phyloP scores from a whole-genome alignment of 2,888 invertebrate species.

The Trilocha varians region DNA sequence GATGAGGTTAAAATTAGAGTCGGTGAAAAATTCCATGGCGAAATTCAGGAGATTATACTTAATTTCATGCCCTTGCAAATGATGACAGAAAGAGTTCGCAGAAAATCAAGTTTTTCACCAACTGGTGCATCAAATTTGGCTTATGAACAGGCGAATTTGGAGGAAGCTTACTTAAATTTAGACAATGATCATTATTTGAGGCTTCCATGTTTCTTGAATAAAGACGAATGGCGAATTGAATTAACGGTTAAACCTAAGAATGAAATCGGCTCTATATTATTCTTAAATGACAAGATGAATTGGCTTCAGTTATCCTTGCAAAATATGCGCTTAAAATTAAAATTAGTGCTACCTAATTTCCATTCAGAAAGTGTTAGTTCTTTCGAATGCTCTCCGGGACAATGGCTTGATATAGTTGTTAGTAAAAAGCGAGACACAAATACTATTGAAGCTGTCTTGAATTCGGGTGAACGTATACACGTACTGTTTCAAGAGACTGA shows the following conservation, averaged over 20 bases:
- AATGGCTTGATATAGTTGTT: conserved; percentile 54
- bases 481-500: conserved; percentile 25
- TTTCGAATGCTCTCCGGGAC: conserved; percentile 39
- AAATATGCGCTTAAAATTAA: conserved; percentile 51
- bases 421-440: conserved; percentile 39
- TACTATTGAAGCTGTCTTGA: conserved; percentile 52
- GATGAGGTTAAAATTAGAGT: conserved; percentile 45
- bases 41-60: conserved; percentile 56
- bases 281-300: conserved; percentile 34
- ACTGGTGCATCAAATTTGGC: conserved; percentile 44
- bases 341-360: conserved; percentile 31
- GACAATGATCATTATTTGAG: conserved; percentile 46
- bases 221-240: conserved; percentile 48
- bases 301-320: conserved; percentile 48
- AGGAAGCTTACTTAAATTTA: conserved; percentile 48
- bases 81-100: conserved; percentile 24
- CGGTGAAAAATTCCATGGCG: conserved; percentile 59
- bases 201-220: conserved; percentile 46
- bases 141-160: conserved; percentile 45
- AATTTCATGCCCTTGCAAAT: conserved; percentile 57
- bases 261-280: conserved; percentile 47
- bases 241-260: conserved; percentile 47
- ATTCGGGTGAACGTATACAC: conserved; percentile 50
- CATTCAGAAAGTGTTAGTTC: conserved; percentile 45
- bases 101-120: conserved; percentile 31